Evolutionary conservation across 2,888 invertebrate genomes (phyloP).

Genomic region (Heliothis peltigera): DNA sequence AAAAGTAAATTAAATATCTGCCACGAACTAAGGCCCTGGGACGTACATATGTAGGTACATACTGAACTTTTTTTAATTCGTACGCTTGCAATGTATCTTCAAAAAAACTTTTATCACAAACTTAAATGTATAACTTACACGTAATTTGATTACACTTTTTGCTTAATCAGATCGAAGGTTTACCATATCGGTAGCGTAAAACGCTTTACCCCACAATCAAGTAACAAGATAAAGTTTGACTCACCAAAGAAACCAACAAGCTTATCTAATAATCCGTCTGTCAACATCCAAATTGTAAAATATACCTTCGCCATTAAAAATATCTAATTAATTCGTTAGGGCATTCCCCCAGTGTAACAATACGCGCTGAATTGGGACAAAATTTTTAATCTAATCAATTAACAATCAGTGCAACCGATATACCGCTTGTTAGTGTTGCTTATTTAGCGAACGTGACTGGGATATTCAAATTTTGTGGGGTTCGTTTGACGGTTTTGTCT

Average conservation of each 20-base stretch:
- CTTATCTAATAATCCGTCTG: constrained; percentile 71
- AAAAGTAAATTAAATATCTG: too few relatives aligned
- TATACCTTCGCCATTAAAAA: constrained; percentile 82
- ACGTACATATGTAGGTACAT: too few relatives aligned
- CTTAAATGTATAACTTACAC: too few relatives aligned
- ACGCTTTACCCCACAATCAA: constrained; percentile 54
- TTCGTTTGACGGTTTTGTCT: constrained; percentile 84
- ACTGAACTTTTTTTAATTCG: too few relatives aligned
- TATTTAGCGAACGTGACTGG: constrained; percentile 89
- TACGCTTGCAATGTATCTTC: too few relatives aligned
- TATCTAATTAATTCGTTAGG: constrained; percentile 80
- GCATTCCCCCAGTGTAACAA: constrained; percentile 80
- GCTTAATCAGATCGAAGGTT: constrained; percentile 14
- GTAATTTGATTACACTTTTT: constrained; percentile 11
- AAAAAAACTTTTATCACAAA: too few relatives aligned
- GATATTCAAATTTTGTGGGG: constrained; percentile 85
- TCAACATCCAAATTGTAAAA: constrained; percentile 85
- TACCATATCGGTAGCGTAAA: constrained; percentile 11
- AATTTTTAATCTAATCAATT: constrained; percentile 90
- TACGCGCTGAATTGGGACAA: constrained; percentile 84
- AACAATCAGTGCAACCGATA: constrained; percentile 90
- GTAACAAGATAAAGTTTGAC: constrained; percentile 50
- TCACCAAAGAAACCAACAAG: constrained; percentile 56
- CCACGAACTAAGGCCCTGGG: too few relatives aligned
- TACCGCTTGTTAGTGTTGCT: constrained; percentile 88